phyloP scores from a whole-genome alignment of 2,888 invertebrate genomes.

The Limnephilus rhombicus region DNA sequence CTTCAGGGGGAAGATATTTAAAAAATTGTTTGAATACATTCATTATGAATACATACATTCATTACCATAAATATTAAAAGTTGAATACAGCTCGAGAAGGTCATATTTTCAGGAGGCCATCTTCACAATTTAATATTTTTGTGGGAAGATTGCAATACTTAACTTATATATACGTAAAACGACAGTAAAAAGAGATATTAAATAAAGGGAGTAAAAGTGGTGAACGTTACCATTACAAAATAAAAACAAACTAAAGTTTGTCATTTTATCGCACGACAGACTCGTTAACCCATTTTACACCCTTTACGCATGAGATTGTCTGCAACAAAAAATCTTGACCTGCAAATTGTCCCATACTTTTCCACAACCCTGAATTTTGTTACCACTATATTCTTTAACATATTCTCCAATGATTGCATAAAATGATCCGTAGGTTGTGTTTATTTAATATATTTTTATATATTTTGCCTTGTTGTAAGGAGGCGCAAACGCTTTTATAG shows the following conservation, averaged over 20 bases:
- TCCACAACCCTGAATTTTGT: not conserved
- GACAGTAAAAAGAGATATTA: not conserved
- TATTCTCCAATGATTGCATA: not conserved
- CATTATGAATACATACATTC: not conserved
- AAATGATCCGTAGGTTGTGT: not conserved
- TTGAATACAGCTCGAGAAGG: not conserved
- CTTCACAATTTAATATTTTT: not conserved
- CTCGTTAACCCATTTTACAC: not conserved
- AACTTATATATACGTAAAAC: not conserved
- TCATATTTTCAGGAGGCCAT: not conserved
- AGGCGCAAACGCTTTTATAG: slow-evolving; percentile 11
- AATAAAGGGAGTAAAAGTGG: not conserved
- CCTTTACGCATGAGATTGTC: not conserved
- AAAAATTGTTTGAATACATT: not conserved
- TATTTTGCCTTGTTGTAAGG: not conserved
- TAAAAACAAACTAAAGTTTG: not conserved
- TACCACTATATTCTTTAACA: not conserved
- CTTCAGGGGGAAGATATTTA: not conserved
- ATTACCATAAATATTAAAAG: not conserved
- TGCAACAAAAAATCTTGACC: not conserved
- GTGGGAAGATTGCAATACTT: not conserved
- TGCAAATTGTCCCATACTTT: not conserved
- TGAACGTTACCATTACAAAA: not conserved
- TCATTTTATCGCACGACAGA: not conserved
- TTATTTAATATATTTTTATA: slow-evolving; percentile 15